Base-by-base conservation (phyloP, 2,888 invertebrate genomes). In the Drosophila nigricruria region DNA sequence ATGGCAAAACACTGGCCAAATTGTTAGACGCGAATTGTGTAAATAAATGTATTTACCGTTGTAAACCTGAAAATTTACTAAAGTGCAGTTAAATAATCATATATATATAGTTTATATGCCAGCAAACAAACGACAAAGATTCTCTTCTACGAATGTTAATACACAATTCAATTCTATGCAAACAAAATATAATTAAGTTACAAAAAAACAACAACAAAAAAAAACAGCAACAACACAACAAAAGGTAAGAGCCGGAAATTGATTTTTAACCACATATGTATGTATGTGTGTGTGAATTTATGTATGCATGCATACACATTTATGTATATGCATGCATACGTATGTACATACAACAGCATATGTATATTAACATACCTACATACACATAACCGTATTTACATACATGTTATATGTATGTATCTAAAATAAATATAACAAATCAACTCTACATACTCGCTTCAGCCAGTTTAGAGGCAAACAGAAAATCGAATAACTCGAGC, bases 221-320 rank as follows among this genome's bases (percentile, higher is more conserved):
- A 30, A 30, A 30, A 30, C 9, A 30, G 10, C 9, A 57, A 61
- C 42, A 62, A 79, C 43, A 71, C 56, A 69, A 81, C 66, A 52
- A 67, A 77, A 77, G 77, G 81, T 81, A 76, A 77, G 77, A 71
- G 67, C 81, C 77, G 77, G 77, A 78, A 81, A 81, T 78, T 77
- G 81, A 78, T 81, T 78, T 77, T 77, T 77, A 68, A 67, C 67
- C 73, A 36, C 66, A 77, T 61, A 68, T n/a, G n/a, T 20, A 58
- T 40, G 25, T 20, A 57, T 27, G 38, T 14, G 43, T 25, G 18
- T 18, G 18, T 30, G 32, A 34, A 34, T 32, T 30, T 27, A 16
- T 53, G 23, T n/a, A 32, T 43, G 10, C 5, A 53, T 69, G 12
- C 5, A 54, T 69, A 30, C 18, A n/a, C 23, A 20, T 12, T n/a